These are phyloP conservation scores for Neomorphus geoffroyi DNA, from an alignment of 2,797 vertebrate genomes.

Conservation along the genomic window DNA sequence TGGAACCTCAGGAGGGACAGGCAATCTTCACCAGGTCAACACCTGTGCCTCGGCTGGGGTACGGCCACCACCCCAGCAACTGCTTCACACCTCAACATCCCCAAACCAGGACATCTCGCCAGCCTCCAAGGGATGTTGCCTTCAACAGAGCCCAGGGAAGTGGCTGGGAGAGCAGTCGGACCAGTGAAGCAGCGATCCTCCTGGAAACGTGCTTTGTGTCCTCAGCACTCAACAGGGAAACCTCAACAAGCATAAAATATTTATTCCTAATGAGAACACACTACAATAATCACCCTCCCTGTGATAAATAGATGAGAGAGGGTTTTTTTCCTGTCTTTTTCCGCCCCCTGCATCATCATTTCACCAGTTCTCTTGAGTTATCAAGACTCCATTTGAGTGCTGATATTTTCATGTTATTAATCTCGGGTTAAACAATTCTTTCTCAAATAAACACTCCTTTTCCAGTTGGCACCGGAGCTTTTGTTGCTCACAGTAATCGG, in stretches of 20 bases:
- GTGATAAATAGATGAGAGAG: slow-evolving; percentile 63
- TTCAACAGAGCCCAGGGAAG: not conserved
- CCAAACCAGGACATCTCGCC: not conserved
- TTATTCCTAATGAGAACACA: slow-evolving; percentile 59
- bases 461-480: slow-evolving; percentile 64
- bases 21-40: rapidly evolving
- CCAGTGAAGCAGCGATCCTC: not conserved
- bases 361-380: slow-evolving; percentile 64
- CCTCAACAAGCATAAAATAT: slow-evolving; percentile 60
- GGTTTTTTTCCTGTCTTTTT: not conserved
- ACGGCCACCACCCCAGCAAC: not conserved
- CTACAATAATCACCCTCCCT: slow-evolving; percentile 57
- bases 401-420: slow-evolving; percentile 58
- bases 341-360: slow-evolving; percentile 12
- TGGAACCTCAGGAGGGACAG: not conserved
- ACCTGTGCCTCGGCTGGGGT: not conserved
- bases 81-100: not conserved
- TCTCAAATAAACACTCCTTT: slow-evolving; percentile 74
- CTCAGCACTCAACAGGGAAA: slow-evolving; percentile 49
- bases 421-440: slow-evolving; percentile 74
- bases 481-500: slow-evolving; percentile 73
- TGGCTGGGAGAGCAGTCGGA: not conserved
- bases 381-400: slow-evolving; percentile 42
- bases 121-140: not conserved
- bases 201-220: not conserved